Evolutionary conservation across 30 jellyfish, hydroid and myxozoan species (phyloP).

Genomic region (Catostylus mosaicus): DNA sequence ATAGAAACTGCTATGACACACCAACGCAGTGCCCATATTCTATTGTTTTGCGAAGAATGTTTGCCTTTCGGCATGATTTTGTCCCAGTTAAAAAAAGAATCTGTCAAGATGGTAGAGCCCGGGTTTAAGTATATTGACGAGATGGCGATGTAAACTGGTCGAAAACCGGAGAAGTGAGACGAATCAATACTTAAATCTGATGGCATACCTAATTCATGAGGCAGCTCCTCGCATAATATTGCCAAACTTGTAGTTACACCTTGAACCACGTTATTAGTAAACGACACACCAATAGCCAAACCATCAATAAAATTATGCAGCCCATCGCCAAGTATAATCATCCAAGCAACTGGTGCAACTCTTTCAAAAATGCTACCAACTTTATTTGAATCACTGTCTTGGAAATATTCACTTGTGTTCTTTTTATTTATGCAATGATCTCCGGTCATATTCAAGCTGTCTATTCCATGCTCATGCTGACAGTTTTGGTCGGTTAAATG

Average conservation of each 20-base stretch:
- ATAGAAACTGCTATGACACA: too few species aligned
- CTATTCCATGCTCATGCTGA: constrained; percentile 81
- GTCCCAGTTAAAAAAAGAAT: too few species aligned
- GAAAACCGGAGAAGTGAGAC: too few species aligned
- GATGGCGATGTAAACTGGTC: too few species aligned
- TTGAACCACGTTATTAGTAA: constrained; percentile 53
- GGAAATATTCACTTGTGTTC: constrained; percentile 54
- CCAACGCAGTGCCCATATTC: too few species aligned
- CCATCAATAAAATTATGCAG: constrained; percentile 92
- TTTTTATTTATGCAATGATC: constrained; percentile 57
- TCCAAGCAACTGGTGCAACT: constrained; percentile 92
- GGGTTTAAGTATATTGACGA: too few species aligned
- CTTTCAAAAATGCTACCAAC: constrained; percentile 35
- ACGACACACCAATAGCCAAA: constrained; percentile 86
- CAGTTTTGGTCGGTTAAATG: constrained; percentile 64
- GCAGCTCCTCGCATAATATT: constrained; percentile 79
- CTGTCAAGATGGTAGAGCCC: too few species aligned
- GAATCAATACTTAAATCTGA: too few species aligned
- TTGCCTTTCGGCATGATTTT: too few species aligned
- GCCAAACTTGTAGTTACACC: constrained; percentile 88
- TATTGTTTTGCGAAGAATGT: too few species aligned
- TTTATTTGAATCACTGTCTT: constrained; percentile 8
- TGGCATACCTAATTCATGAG: constrained; percentile 85
- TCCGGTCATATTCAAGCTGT: constrained; percentile 75
- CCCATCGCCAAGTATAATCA: constrained; percentile 89